These are phyloP conservation scores for Montifringilla adamsi DNA, from an alignment of 2,113 vertebrate genomes.

Conservation along the genomic window DNA sequence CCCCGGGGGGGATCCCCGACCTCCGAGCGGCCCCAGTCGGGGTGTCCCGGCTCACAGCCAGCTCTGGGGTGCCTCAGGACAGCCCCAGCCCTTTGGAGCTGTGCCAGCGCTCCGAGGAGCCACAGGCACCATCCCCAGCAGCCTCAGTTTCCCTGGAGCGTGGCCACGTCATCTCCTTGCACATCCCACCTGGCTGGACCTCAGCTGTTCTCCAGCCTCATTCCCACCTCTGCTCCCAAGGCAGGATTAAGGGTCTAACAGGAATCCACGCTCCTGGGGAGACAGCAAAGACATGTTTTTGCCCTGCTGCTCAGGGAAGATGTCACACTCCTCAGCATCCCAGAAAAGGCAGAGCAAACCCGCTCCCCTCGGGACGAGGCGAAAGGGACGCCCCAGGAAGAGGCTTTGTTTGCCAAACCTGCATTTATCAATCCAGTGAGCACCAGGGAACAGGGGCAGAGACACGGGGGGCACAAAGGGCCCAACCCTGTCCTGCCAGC, in stretches of 20 bases:
- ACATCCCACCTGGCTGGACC: neutral
- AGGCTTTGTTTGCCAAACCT: neutral
- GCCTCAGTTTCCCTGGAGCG: neutral
- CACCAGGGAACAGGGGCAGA: neutral
- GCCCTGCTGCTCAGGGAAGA: fast-evolving
- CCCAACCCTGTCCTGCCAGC: fast-evolving
- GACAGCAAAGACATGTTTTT: neutral
- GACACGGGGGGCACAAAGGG: neutral
- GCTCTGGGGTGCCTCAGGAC: fast-evolving
- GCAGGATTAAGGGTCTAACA: neutral
- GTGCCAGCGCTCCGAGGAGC: neutral
- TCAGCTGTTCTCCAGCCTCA: neutral
- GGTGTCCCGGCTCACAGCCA: neutral
- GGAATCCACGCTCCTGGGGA: neutral
- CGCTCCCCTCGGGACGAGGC: fast-evolving
- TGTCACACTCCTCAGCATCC: fast-evolving
- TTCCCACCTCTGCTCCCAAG: neutral
- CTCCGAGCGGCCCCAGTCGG: neutral
- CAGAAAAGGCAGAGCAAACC: neutral
- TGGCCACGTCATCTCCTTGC: neutral
- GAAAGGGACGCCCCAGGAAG: neutral
- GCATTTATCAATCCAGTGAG: neutral
- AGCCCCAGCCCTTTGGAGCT: fast-evolving
- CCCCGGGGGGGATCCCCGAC: fast-evolving
- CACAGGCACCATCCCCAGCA: fast-evolving